phyloP scores from a whole-genome alignment of 2,797 vertebrate species.

The Anniella stebbinsi region DNA sequence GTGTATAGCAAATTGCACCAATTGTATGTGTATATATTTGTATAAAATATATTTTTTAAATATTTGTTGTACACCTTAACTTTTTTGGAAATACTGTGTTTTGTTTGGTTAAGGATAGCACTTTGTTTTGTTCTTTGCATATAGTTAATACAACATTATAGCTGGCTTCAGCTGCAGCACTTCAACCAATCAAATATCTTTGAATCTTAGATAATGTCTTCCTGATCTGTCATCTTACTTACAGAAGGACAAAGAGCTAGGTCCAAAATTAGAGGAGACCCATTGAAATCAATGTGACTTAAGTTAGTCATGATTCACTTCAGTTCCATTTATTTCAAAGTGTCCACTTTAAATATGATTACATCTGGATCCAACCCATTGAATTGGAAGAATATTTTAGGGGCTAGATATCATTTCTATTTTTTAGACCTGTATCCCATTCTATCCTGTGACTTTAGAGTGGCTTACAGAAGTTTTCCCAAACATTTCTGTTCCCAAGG shows the following conservation, averaged over 20 bases:
- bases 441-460: background rate
- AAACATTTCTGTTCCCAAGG: background rate
- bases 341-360: background rate
- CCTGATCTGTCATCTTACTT: background rate
- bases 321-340: background rate
- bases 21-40: no score
- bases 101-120: no score
- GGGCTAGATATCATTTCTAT: background rate
- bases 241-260: background rate
- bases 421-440: background rate
- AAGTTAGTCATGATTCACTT: no score
- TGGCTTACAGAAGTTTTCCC: background rate
- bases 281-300: background rate
- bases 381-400: background rate
- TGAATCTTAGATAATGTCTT: background rate
- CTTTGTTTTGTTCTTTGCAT: no score
- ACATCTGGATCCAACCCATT: background rate
- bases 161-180: background rate
- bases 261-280: background rate
- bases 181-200: background rate
- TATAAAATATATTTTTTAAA: no score
- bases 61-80: no score
- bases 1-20: no score
- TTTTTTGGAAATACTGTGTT: no score
- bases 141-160: background rate